phyloP scores from a whole-genome alignment of 2,797 vertebrate species.

The Sebastes melanostomus region DNA sequence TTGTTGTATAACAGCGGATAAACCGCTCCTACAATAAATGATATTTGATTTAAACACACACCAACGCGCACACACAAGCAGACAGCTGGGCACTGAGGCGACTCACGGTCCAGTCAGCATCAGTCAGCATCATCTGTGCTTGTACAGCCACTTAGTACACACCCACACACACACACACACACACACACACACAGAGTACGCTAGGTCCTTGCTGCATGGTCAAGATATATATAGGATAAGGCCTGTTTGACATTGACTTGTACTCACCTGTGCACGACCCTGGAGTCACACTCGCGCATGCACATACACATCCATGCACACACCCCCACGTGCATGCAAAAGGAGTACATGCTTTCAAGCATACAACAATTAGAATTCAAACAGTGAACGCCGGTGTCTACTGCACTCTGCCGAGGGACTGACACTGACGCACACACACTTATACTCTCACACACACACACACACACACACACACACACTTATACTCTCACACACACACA shows the following conservation, averaged over 20 bases:
- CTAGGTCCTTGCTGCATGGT: conserved; percentile 21
- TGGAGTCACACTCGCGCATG: neutral
- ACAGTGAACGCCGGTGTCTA: conserved; percentile 34
- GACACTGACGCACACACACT: neutral
- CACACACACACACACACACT: neutral
- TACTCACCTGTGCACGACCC: conserved; percentile 19
- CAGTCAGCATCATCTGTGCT: conserved; percentile 59
- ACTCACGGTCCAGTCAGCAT: conserved; percentile 60
- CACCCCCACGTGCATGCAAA: neutral
- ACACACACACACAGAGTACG: neutral
- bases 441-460: neutral
- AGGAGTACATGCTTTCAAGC: neutral
- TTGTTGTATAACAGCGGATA: conserved; percentile 60
- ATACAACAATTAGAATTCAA: conserved; percentile 60
- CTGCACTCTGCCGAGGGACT: conserved; percentile 40
- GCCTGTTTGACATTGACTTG: conserved; percentile 39
- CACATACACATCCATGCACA: neutral
- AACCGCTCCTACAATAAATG: conserved; percentile 48
- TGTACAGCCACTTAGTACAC: conserved; percentile 15
- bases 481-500: neutral
- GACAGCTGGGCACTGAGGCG: conserved; percentile 57
- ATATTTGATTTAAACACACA: conserved; percentile 53
- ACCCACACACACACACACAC: neutral
- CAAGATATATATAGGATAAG: conserved; percentile 5
- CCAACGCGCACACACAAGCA: neutral